Percentiles rank a stretch among this genome's conserved stretches.
Evolutionary conservation across 2,888 invertebrate genomes (phyloP).

Genomic region (Dicyrtoma fusca): DNA sequence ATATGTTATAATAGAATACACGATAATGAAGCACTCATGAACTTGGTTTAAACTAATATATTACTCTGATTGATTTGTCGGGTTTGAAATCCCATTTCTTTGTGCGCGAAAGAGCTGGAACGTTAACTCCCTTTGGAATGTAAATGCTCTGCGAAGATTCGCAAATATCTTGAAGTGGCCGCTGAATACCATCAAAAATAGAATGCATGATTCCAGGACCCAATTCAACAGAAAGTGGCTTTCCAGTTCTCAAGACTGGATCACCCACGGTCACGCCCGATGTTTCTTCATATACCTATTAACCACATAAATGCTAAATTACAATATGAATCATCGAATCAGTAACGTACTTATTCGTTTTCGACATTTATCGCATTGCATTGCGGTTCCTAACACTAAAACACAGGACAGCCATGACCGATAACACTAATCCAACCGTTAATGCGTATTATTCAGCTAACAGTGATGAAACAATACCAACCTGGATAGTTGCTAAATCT

Average conservation of each 20-base stretch:
- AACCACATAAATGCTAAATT: not conserved
- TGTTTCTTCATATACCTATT: conserved; percentile 86
- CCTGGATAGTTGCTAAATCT: conserved; percentile 99
- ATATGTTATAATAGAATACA: not conserved
- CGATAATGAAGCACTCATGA: not conserved
- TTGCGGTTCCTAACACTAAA: not conserved
- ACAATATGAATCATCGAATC: too few relatives aligned
- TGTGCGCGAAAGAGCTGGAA: conserved; percentile 82
- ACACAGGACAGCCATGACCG: too few relatives aligned
- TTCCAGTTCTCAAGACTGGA: conserved; percentile 97
- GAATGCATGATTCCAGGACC: conserved; percentile 99
- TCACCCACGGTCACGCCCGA: conserved; percentile 99
- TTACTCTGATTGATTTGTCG: conserved; percentile 71
- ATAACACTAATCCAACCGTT: not conserved
- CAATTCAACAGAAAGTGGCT: conserved; percentile 97
- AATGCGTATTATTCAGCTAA: not conserved
- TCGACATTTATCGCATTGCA: not conserved
- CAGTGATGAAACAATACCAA: conserved; percentile 61
- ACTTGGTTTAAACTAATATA: conserved; percentile 7
- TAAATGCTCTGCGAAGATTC: conserved; percentile 95
- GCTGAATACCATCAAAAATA: conserved; percentile 99
- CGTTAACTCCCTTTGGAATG: conserved; percentile 98
- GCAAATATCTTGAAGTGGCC: conserved; percentile 94
- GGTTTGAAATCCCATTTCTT: conserved; percentile 92
- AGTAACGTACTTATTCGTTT: too few relatives aligned